Base-by-base conservation (phyloP, 1,140 invertebrate genomes). In the Zaprionus ornatus region DNA sequence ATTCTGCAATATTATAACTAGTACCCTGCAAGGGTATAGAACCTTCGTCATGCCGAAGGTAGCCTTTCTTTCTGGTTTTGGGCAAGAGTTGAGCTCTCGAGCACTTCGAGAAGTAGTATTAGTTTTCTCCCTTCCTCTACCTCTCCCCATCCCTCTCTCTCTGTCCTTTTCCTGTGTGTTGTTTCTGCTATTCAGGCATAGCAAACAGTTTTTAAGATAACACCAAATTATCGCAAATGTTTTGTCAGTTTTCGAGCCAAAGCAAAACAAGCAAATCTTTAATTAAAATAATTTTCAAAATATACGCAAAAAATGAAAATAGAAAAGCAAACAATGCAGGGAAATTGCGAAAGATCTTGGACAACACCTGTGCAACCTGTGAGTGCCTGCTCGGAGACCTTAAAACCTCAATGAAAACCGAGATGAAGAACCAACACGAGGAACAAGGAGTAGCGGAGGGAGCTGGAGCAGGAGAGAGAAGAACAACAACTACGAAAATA, bases 191-290 rank as follows among this genome's bases (percentile, higher is more conserved):
- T 67, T 59, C 27, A 15, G 13, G 12, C 29, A 40, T 40, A 59
- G 29, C 23, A 37, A 45, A 59, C 59, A 63, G 57, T 50, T 69
- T 64, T 61, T 60, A 23, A 56, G 35, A 72, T 62, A 76, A 76
- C 68, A 76, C 21, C 17, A 55, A 48, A 6, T 68, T 48, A 63
- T 25, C 45, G 59, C 66, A 69, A 74, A 37, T 55, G 50, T 27
- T 57, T 40, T 71, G 55, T 35, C 21, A 21, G n/a, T 21, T 48
- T 27, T 57, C 45, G 17, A 27, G 15, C 4, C 17, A 59, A 15
- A 42, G 21, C 45, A 19, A 50, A 56, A 68, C 66, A 70, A 70
- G 55, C 27, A 62, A 9, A 40, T 55, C 10, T 23, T 32, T 55
- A 74, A 68, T 74, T 68, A 61, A 68, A 60, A 42, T 25, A 25